phyloP scores from a whole-genome alignment of 2,888 invertebrate species.

The Rhyacophila evoluta region DNA sequence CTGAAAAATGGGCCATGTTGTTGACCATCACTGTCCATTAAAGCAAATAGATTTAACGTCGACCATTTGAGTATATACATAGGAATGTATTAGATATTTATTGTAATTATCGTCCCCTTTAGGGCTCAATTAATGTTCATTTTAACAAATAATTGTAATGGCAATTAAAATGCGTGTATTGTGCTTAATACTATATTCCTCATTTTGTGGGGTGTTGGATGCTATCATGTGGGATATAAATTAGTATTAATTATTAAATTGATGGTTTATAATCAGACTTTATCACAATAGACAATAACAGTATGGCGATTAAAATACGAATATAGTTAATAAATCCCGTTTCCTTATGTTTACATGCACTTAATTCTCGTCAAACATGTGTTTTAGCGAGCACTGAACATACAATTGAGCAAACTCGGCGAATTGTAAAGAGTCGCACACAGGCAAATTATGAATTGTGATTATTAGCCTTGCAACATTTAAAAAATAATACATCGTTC shows the following conservation, averaged over 20 bases:
- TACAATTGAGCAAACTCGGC: background rate
- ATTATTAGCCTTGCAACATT: background rate
- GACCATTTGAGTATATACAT: no score
- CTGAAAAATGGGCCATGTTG: no score
- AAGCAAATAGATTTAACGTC: background rate
- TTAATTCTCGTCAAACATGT: background rate
- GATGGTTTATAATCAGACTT: no score
- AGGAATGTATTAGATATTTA: background rate
- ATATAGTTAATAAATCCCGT: no score
- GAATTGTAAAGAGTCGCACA: background rate
- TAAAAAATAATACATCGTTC: background rate
- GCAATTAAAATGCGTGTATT: no score
- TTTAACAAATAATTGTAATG: background rate
- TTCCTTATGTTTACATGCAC: background rate
- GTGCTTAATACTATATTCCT: no score
- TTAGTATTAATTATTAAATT: no score
- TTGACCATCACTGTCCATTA: background rate
- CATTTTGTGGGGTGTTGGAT: no score
- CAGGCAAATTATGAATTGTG: background rate
- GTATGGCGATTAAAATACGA: background rate
- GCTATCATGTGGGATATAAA: no score
- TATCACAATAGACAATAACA: background rate
- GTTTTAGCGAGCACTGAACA: background rate
- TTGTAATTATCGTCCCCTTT: background rate
- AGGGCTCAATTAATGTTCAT: background rate